Base-by-base conservation (phyloP, 2,888 invertebrate species). In the Neoascia interrupta region DNA sequence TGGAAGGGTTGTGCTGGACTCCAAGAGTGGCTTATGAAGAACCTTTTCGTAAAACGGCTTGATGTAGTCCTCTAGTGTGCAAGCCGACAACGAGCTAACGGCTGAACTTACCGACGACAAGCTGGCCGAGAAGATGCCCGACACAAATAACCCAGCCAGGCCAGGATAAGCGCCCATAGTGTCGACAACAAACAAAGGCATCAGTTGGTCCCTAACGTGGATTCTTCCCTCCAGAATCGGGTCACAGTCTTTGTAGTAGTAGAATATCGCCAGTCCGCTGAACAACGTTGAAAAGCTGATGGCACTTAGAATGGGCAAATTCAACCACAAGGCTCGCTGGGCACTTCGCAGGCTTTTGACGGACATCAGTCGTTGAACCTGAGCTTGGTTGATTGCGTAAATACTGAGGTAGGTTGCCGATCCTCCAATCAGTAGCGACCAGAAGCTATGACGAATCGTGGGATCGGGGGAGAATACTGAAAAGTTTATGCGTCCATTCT, bases 21-120 rank as follows among this genome's bases (percentile, higher is more conserved):
- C 90, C 0, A 89, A 81, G 16, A 91, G 82, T 1, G 89, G 85
- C 8, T 83, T 84, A 47, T 89, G 89, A 45, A 88, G 88, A 10
- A 90, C 82, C n/a, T 81, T 60, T 70, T 86, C 85, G 81, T 90
- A 90, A 16, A 90, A 64, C 1, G 91, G 91, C 87, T 92, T 92
- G 1, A 97, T 88, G 82, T 97, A 96, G 88, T 98, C 97, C 84
- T 96, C 94, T 36, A 97, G 90, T 0, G 96, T 95, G 1, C 97
- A 96, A 1, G 97, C 97, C 0, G 97, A 94, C 10, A 98, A 90
- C 1, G 97, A 96, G 85, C 97, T 97, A 61, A 97, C 91, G 0
- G 96, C 93, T 0, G 97, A 96, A 0, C 97, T 97, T 63, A 98
- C 94, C 0, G 97, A 96, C 47, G 97, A 97, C 2, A 97, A 90